Evolutionary conservation across 2,888 invertebrate species (phyloP).

Genomic region (Hedychridium roseum): DNA sequence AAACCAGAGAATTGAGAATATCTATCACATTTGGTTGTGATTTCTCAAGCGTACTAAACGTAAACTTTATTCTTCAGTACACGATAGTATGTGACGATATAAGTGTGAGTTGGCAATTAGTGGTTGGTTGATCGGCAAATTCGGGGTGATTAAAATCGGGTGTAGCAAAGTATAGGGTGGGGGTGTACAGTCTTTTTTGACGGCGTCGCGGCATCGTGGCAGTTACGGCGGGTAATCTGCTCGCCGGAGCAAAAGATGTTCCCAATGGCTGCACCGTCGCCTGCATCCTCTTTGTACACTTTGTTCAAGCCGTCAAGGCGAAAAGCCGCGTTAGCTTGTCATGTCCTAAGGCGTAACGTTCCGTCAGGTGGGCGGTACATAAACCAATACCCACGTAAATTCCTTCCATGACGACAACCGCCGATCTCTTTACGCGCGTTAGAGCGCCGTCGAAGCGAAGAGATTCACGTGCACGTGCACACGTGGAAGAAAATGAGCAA

Average conservation of each 20-base stretch:
- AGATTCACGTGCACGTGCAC: constrained; percentile 18
- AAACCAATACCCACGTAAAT: constrained; percentile 15
- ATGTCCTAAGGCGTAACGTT: constrained; percentile 32
- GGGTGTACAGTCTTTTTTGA: too few species aligned
- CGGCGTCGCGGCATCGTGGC: constrained; percentile 27
- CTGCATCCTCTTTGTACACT: constrained; percentile 54
- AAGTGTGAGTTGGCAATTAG: too few species aligned
- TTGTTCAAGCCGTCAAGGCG: constrained; percentile 41
- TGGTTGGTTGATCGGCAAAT: too few species aligned
- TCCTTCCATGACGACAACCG: constrained; percentile 18
- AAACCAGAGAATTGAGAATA: too few species aligned
- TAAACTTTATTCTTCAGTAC: too few species aligned
- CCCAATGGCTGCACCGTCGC: constrained; percentile 54
- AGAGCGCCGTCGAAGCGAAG: constrained; percentile 25
- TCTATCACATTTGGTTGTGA: too few species aligned
- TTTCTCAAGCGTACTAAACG: too few species aligned
- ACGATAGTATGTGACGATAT: too few species aligned
- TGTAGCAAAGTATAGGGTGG: too few species aligned
- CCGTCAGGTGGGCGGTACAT: constrained; percentile 14
- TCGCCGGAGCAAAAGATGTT: constrained; percentile 55
- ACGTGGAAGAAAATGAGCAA: constrained; percentile 17
- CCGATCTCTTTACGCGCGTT: constrained; percentile 29
- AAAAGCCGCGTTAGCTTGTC: constrained; percentile 1
- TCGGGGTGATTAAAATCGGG: too few species aligned
- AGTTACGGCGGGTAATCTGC: constrained; percentile 50